Evolutionary conservation across 2,888 invertebrate species (phyloP).

Genomic region (Criorhina ranunculi): DNA sequence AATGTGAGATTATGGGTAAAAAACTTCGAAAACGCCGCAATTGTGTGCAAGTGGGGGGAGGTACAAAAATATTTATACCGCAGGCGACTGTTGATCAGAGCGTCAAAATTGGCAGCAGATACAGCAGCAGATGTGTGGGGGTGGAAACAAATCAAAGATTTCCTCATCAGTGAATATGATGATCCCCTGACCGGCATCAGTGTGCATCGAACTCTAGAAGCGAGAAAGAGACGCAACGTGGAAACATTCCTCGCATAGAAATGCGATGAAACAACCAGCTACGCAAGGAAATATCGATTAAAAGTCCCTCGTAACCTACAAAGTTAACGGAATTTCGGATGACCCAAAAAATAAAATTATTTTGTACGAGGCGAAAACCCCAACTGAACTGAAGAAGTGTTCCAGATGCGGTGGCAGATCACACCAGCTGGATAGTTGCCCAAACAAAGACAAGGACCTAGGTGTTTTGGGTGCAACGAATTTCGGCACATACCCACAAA

Average conservation of each 20-base stretch:
- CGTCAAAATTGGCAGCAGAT: slow-evolving; percentile 15
- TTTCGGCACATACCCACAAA: slow-evolving; percentile 4
- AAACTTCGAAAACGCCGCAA: slow-evolving; percentile 18
- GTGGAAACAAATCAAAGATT: neutral
- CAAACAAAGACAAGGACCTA: slow-evolving; percentile 16
- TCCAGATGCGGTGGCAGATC: slow-evolving; percentile 10
- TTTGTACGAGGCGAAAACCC: slow-evolving; percentile 1
- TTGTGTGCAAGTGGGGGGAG: slow-evolving; percentile 21
- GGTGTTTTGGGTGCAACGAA: slow-evolving; percentile 3
- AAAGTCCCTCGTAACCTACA: slow-evolving; percentile 1
- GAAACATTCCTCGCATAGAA: neutral
- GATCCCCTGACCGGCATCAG: slow-evolving; percentile 1
- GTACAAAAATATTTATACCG: slow-evolving; percentile 17
- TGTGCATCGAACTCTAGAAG: neutral
- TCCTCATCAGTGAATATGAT: slow-evolving; percentile 4
- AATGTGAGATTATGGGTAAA: neutral
- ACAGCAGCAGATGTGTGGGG: neutral
- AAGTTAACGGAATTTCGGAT: neutral
- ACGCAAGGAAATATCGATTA: neutral
- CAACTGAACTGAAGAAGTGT: slow-evolving; percentile 2
- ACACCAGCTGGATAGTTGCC: neutral
- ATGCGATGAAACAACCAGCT: neutral
- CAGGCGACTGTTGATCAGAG: slow-evolving; percentile 4
- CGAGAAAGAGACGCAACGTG: neutral
- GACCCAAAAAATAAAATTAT: slow-evolving; percentile 18